phyloP scores from a whole-genome alignment of 1,140 invertebrate genomes.

The Berghia stephanieae region DNA sequence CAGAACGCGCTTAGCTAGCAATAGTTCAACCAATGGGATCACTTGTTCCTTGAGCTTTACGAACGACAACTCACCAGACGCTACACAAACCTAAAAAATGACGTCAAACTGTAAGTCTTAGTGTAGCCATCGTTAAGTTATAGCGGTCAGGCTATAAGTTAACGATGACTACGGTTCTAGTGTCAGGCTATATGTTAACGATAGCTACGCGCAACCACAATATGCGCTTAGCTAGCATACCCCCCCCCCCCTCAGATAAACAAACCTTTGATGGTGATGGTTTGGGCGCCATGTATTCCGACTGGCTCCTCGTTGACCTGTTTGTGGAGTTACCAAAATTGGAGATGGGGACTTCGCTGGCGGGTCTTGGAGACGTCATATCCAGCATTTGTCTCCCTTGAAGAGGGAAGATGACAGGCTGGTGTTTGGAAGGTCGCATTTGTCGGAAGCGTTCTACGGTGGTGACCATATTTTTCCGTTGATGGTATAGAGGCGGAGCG shows the following conservation, averaged over 20 bases:
- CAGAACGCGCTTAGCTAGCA: no score
- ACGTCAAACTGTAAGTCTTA: no score
- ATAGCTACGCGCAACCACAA: neutral
- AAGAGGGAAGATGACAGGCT: slow-evolving; percentile 48
- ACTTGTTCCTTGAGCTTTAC: no score
- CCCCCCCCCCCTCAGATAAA: neutral
- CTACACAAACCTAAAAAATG: no score
- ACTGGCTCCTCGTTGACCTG: neutral
- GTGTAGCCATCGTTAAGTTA: no score
- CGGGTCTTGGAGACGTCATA: neutral
- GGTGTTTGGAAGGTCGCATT: slow-evolving; percentile 46
- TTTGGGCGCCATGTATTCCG: neutral
- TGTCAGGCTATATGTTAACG: no score
- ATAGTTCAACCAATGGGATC: no score
- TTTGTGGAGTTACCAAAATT: no score
- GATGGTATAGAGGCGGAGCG: neutral
- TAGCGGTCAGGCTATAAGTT: no score
- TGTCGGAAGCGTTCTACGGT: slow-evolving; percentile 55
- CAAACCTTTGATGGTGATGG: neutral
- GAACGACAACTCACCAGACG: no score
- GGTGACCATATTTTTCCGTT: slow-evolving; percentile 37
- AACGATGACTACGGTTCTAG: no score
- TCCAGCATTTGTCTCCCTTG: slow-evolving; percentile 52
- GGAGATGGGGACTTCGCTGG: no score
- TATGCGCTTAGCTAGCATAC: neutral